Base-by-base conservation (phyloP, 2,113 vertebrate genomes). In the Chaetura pelagica region DNA sequence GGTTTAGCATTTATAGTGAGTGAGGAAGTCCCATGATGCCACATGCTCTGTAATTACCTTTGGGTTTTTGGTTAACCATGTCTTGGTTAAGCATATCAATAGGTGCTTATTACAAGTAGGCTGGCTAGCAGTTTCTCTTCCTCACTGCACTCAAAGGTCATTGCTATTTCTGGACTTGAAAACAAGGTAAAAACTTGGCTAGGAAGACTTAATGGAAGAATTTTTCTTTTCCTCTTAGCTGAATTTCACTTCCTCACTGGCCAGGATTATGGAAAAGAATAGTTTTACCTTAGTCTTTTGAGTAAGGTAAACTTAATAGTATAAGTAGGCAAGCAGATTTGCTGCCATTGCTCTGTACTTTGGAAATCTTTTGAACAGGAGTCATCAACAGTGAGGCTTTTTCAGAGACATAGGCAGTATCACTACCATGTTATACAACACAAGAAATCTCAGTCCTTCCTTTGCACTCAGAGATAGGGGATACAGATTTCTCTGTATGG, bases 131-230 rank as follows among this genome's bases (percentile, higher is more conserved):
- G 68, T 63, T 89, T 49, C 34, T 87, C 42, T 62, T 94, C 79
- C 85, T 75, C 23, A 5, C 82, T 72, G 26, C 57, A 18, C 32
- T 71, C 64, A 94, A 96, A 96, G 85, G 93, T 96, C 90, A 89
- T 22, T 78, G 69, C 93, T 97, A 95, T 96, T 96, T 54, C n/a
- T 88, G 63, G 82, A 51, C n/a, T 86, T 75, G 64, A 91, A 95
- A 86, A 84, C 71, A 91, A 83, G 88, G 83, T 95, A 35, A 84
- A 95, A 93, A 89, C 64, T 75, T 95, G 61, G 61, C 84, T 86
- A 34, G 26, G 44, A 75, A 61, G 1, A 4, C 35, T 46, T 46
- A 20, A 48, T 88, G 72, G 72, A 90, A 59, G 52, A 78, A 52
- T 87, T 84, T 46, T 48, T 40, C 21, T 5, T 83, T 55, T 77